phyloP scores from a whole-genome alignment of 2,888 invertebrate species.

The Tetragnatha montana region DNA sequence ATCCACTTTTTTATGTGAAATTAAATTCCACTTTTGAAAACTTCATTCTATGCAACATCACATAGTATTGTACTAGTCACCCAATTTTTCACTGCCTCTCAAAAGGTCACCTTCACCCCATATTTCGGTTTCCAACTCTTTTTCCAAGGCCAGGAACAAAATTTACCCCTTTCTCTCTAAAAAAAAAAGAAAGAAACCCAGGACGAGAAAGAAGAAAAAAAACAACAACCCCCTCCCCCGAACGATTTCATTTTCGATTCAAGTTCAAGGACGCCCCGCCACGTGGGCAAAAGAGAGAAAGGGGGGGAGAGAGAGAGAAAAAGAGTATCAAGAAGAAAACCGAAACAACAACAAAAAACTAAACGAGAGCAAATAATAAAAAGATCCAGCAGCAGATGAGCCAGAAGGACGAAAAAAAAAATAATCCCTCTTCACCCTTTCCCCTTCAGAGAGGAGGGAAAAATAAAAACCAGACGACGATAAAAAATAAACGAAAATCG shows the following conservation, averaged over 20 bases:
- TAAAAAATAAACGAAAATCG: conserved; percentile 6
- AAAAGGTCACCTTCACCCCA: not conserved
- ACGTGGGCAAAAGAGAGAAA: conserved; percentile 16
- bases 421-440: conserved; percentile 17
- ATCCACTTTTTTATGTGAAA: too few relatives aligned
- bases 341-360: conserved; percentile 40
- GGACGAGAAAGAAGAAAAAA: too few relatives aligned
- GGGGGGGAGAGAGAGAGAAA: not conserved
- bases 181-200: not conserved
- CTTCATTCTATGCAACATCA: too few relatives aligned
- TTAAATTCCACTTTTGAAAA: too few relatives aligned
- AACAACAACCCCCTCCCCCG: not conserved
- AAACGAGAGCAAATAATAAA: conserved; percentile 53
- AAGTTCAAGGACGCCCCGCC: conserved; percentile 56
- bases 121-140: not conserved
- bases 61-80: too few relatives aligned
- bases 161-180: not conserved
- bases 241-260: conserved; percentile 25
- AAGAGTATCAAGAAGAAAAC: conserved; percentile 6
- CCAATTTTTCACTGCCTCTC: not conserved
- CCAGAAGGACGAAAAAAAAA: conserved; percentile 27
- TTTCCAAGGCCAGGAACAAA: not conserved
- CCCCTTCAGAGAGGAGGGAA: not conserved
- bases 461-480: conserved; percentile 16
- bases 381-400: conserved; percentile 29